Conservation (phyloP, 2,888 invertebrate genomes). For the Liodrosophila aerea region DNA sequence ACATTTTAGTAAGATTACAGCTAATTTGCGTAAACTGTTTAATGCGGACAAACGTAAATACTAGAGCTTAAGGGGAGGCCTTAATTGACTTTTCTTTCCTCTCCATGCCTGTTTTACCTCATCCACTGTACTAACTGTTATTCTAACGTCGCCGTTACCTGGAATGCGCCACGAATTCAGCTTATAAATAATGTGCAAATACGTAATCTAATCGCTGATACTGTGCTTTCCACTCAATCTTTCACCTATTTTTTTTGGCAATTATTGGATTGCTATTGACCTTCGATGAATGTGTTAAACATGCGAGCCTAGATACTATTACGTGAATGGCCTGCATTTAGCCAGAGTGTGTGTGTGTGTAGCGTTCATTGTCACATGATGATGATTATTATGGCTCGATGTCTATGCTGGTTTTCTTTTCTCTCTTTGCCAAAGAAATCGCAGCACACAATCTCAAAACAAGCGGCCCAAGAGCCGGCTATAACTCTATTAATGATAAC, state of each 20-base stretch:
- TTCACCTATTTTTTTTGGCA: conserved; percentile 8
- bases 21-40: too few species aligned
- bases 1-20: too few species aligned
- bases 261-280: conserved; percentile 13
- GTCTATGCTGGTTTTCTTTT: neutral
- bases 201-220: conserved; percentile 26
- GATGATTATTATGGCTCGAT: conserved; percentile 4
- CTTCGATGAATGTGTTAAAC: conserved; percentile 17
- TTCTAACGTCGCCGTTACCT: too few species aligned
- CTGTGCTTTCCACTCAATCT: conserved; percentile 10
- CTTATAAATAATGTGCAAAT: conserved; percentile 16
- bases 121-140: too few species aligned
- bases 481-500: conserved; percentile 35
- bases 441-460: conserved; percentile 20
- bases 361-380: conserved; percentile 45
- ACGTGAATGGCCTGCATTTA: conserved; percentile 17
- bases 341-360: conserved; percentile 1
- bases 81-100: too few species aligned
- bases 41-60: too few species aligned
- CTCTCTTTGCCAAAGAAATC: conserved; percentile 18
- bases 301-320: neutral
- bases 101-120: too few species aligned
- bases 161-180: neutral
- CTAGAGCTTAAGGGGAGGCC: too few species aligned
- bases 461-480: conserved; percentile 27